A percentile compares a stretch with the other conserved stretches of the same genome.
phyloP scores from a whole-genome alignment of 2,888 invertebrate species.

The Tineola bisselliella region DNA sequence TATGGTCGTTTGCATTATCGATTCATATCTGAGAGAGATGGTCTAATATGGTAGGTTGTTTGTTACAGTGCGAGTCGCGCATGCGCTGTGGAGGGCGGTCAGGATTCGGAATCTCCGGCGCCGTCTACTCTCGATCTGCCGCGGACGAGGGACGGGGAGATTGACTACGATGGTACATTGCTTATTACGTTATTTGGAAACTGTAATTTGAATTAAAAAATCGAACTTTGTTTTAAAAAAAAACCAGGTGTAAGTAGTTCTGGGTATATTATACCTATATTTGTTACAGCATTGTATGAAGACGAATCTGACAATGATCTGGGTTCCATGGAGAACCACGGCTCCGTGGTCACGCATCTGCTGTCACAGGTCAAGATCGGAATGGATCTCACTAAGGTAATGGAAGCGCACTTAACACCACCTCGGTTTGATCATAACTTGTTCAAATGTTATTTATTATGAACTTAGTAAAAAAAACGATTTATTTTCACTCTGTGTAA shows the following conservation, averaged over 20 bases:
- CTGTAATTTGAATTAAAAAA: too few species aligned
- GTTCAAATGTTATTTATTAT: slow-evolving; percentile 2
- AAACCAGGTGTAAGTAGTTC: background rate
- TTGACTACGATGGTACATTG: slow-evolving; percentile 79
- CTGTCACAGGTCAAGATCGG: slow-evolving; percentile 98
- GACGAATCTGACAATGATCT: slow-evolving; percentile 89
- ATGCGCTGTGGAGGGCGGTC: slow-evolving; percentile 41
- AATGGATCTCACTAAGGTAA: slow-evolving; percentile 97
- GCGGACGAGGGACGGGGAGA: slow-evolving; percentile 73
- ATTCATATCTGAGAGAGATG: too few species aligned
- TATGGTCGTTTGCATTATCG: too few species aligned
- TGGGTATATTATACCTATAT: slow-evolving; percentile 20
- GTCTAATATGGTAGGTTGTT: slow-evolving; percentile 19
- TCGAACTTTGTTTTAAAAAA: too few species aligned
- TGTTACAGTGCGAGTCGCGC: slow-evolving; percentile 50
- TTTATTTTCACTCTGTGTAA: too few species aligned
- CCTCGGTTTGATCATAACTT: too few species aligned
- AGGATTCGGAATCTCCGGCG: slow-evolving; percentile 28
- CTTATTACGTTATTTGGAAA: too few species aligned
- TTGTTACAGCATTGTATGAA: slow-evolving; percentile 83
- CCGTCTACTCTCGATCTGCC: slow-evolving; percentile 53
- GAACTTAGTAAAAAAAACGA: too few species aligned
- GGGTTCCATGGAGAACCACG: slow-evolving; percentile 94
- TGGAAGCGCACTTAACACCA: too few species aligned
- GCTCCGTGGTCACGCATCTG: slow-evolving; percentile 96